Base-by-base conservation (phyloP, 2,113 vertebrate species). In the Pseudonaja textilis region DNA sequence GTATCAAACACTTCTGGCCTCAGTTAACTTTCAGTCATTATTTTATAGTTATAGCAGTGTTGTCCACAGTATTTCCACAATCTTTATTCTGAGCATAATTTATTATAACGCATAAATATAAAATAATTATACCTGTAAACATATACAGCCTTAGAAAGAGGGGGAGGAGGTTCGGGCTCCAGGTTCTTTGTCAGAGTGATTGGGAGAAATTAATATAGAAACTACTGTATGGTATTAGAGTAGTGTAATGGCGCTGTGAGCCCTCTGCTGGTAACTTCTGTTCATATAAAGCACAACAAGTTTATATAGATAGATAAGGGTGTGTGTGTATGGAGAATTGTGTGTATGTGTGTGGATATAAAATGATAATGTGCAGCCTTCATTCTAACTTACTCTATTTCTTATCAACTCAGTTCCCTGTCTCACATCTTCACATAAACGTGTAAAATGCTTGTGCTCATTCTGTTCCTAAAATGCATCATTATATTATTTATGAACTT, bases 261-360 rank as follows among this genome's bases (percentile, higher is more conserved):
- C 86, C 93, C 93, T 81, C 90, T 93, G 54, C 85, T 93, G 93
- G 93, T 45, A 85, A 16, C 20, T 88, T 88, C 1, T 57, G 5
- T 45, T 91, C 23, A 52, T 42, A 91, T 42, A 64, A 59, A 52
- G 5, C 22, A 81, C 4, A 89, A 57, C 4, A 69, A n/a, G 12
- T 55, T 52, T 8, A 39, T 56, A 39, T 55, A 56, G 55, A 56
- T 56, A 56, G 18, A 56, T 56, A 0, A n/a, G n/a, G n/a, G n/a
- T n/a, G 55, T 1, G 55, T 5, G 56, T 5, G 0, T 0, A 2
- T 20, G 7, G 55, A 22, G 56, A 57, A 57, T 23, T 57, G 5
- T 57, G 56, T 57, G 22, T 2, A 23, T 57, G 22, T 23, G 16
- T 55, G 54, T 55, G 54, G 1, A 6, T 22, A 57, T 57, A 57